A percentile compares a stretch with the other conserved stretches of the same genome.
These are phyloP conservation scores for Lordiphosa stackelbergi DNA, from an alignment of 1,140 invertebrate species.

Conservation along the genomic window DNA sequence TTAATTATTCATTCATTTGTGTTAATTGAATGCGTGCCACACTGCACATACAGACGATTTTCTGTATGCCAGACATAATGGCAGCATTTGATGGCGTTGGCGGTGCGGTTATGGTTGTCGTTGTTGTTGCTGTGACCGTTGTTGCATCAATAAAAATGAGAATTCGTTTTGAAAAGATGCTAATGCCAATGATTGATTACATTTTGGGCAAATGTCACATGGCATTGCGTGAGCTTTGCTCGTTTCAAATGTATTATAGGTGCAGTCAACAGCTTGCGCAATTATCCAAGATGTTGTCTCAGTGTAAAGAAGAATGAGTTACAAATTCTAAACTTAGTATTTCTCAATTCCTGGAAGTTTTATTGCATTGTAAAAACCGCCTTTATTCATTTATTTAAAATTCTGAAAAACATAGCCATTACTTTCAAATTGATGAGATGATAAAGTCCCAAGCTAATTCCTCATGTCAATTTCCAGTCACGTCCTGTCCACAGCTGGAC, in stretches of 20 bases:
- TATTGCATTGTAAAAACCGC: too few species aligned
- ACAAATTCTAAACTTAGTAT: too few species aligned
- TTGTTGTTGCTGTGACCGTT: not conserved
- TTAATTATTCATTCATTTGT: conserved; percentile 54
- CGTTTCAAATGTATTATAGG: too few species aligned
- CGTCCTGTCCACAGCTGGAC: conserved; percentile 39
- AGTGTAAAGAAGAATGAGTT: too few species aligned
- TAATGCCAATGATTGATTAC: conserved; percentile 41
- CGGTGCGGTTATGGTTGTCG: conserved; percentile 6
- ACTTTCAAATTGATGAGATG: not conserved
- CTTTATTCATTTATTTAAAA: too few species aligned
- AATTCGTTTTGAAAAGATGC: conserved; percentile 47
- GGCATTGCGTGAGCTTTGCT: conserved; percentile 7
- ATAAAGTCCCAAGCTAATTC: conserved; percentile 21
- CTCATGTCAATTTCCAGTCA: conserved; percentile 30
- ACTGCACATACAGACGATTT: conserved; percentile 33
- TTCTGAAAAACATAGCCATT: too few species aligned
- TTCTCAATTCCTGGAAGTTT: too few species aligned
- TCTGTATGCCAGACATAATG: conserved; percentile 46
- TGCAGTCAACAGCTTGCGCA: too few species aligned
- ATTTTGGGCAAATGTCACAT: conserved; percentile 46
- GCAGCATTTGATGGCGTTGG: conserved; percentile 38
- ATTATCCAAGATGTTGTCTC: too few species aligned
- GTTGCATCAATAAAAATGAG: conserved; percentile 39
- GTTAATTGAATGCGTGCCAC: conserved; percentile 51